Conservation (phyloP, 2,888 invertebrate genomes). For the Polymixis lichenea region DNA sequence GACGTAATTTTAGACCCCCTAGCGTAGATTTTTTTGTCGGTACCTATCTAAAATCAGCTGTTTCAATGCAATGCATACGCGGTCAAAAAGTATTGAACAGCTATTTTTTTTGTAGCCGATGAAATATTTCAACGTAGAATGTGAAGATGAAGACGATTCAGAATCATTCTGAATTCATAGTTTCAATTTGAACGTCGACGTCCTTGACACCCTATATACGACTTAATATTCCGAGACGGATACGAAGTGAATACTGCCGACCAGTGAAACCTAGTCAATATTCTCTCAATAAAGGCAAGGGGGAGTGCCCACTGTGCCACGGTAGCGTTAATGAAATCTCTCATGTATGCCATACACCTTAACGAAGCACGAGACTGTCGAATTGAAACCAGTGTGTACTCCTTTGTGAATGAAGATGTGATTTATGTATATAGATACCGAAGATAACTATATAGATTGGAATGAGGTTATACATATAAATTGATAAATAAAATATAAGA, state of each 20-base stretch:
- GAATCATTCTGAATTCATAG: too few relatives aligned
- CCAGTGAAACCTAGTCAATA: slow-evolving; percentile 26
- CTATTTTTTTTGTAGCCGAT: too few relatives aligned
- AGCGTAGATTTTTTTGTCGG: too few relatives aligned
- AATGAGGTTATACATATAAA: too few relatives aligned
- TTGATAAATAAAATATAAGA: too few relatives aligned
- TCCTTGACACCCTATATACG: neutral
- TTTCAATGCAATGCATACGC: too few relatives aligned
- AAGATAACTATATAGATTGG: neutral
- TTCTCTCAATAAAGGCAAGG: slow-evolving; percentile 34
- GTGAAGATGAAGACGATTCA: too few relatives aligned
- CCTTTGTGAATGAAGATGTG: slow-evolving; percentile 42
- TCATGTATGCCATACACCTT: slow-evolving; percentile 30
- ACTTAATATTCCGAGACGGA: neutral
- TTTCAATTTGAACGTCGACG: too few relatives aligned
- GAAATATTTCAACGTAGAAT: too few relatives aligned
- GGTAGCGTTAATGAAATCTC: slow-evolving; percentile 46
- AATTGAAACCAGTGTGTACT: slow-evolving; percentile 23
- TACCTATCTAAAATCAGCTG: too few relatives aligned
- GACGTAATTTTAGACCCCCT: too few relatives aligned
- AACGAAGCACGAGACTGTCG: slow-evolving; percentile 41
- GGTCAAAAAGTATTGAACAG: too few relatives aligned
- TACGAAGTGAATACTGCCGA: slow-evolving; percentile 1
- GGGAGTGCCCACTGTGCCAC: slow-evolving; percentile 10
- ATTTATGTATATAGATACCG: slow-evolving; percentile 13